Base-by-base conservation (phyloP, 2,113 vertebrate species). In the Paramormyrops kingsleyae region DNA sequence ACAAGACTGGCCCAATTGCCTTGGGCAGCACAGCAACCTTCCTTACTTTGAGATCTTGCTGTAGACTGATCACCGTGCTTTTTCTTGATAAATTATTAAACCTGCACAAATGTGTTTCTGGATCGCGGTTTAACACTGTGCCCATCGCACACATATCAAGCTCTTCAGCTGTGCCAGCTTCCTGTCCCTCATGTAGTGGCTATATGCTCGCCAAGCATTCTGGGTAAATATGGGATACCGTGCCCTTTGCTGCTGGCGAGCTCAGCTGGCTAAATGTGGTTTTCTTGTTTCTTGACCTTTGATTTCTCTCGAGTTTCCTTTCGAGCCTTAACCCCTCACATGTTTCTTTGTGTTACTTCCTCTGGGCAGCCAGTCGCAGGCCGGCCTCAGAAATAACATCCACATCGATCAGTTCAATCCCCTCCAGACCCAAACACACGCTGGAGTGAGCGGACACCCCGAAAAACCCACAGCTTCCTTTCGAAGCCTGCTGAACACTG, bases 221-320 rank as follows among this genome's bases (percentile, higher is more conserved):
- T 53, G 27, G 83, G 44, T 35, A 31, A 56, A 53, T 53, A 21
- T 31, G 27, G 47, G 62, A 70, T 31, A 12, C 4, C 2, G 3
- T 50, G 84, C 84, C 84, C 84, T 86, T 52, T 86, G 84, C 46
- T 17, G n/a, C 49, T 49, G 84, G 47, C 3, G 21, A n/a, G 47
- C 47, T 86, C 10, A 1, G 24, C 84, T 27, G 49, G 84, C 12
- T 7, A 86, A 87, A 35, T 35, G 47, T 27, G 27, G 13, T 49
- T 87, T 35, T 35, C 47, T n/a, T 21, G 27, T 42, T 52, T 21
- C 47, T 56, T 87, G 85, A 87, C 85, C 85, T 87, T 87, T 87
- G 50, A 31, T 31, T 87, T 56, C 27, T 56, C 85, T 39, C 56
- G 7, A 53, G 44, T 53, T 31, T 53, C n/a, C 50, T 52, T 87